A percentile compares a stretch with the other conserved stretches of the same genome.
These are phyloP conservation scores for Myodes glareolus DNA, from an alignment of 2,113 vertebrate genomes.

Conservation along the genomic window DNA sequence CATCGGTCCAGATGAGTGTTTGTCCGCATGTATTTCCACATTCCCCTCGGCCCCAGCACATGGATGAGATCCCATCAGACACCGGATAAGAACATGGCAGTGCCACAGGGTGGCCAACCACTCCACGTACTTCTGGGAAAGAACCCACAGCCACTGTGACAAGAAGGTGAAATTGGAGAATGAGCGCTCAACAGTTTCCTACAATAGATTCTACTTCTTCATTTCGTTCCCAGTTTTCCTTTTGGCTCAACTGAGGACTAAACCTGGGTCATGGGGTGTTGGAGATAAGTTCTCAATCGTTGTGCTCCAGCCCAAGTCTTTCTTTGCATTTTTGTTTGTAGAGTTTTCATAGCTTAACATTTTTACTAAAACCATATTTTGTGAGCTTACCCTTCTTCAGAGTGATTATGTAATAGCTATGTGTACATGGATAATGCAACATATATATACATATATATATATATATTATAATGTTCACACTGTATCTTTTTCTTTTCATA, in stretches of 20 bases:
- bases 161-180: neutral
- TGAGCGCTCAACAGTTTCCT: neutral
- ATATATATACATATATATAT: too few species aligned
- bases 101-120: neutral
- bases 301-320: neutral
- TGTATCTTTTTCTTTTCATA: neutral
- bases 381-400: neutral
- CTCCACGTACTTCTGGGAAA: neutral
- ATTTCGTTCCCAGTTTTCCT: neutral
- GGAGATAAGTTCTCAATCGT: neutral
- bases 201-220: neutral
- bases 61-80: too few species aligned
- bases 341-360: neutral
- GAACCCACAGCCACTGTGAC: neutral
- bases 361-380: neutral
- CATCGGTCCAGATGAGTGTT: neutral
- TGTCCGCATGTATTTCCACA: neutral
- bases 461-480: neutral
- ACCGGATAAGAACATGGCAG: neutral
- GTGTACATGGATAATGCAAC: neutral
- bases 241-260: neutral
- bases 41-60: neutral
- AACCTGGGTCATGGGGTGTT: neutral
- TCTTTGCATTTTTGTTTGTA: neutral
- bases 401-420: neutral